Percentiles rank a stretch among this genome's conserved stretches.
phyloP scores from a whole-genome alignment of 2,797 vertebrate species.

The Pantherophis alleghaniensis region DNA sequence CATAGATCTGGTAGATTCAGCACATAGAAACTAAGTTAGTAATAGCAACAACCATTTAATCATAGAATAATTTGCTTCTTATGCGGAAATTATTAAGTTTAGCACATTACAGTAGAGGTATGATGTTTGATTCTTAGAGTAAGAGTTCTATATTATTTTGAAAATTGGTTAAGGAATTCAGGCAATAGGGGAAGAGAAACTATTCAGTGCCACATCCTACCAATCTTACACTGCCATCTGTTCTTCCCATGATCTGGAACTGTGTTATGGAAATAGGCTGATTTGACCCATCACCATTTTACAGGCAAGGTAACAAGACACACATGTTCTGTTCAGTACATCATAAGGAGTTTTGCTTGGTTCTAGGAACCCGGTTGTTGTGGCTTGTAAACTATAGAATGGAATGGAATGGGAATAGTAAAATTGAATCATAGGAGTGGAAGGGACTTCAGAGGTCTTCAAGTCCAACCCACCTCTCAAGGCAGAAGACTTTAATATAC shows the following conservation, averaged over 20 bases:
- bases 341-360: not conserved
- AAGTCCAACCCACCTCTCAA: not conserved
- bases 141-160: not conserved
- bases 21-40: not conserved
- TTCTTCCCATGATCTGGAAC: not conserved
- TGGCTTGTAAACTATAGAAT: not conserved
- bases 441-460: too few relatives aligned
- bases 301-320: not conserved
- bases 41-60: not conserved
- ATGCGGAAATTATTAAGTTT: not conserved
- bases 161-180: not conserved
- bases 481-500: not conserved
- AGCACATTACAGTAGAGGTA: not conserved
- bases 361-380: not conserved
- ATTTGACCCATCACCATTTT: not conserved
- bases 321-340: not conserved
- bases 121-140: not conserved
- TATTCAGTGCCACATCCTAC: not conserved
- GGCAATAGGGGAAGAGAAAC: not conserved
- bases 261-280: not conserved
- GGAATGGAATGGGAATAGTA: not conserved
- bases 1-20: not conserved
- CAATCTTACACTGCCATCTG: not conserved
- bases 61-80: not conserved
- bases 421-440: not conserved